Evolutionary conservation across 2,113 vertebrate genomes (phyloP), one percentile per base, ranked within the genome.

Genomic region (Oceanites oceanicus): DNA sequence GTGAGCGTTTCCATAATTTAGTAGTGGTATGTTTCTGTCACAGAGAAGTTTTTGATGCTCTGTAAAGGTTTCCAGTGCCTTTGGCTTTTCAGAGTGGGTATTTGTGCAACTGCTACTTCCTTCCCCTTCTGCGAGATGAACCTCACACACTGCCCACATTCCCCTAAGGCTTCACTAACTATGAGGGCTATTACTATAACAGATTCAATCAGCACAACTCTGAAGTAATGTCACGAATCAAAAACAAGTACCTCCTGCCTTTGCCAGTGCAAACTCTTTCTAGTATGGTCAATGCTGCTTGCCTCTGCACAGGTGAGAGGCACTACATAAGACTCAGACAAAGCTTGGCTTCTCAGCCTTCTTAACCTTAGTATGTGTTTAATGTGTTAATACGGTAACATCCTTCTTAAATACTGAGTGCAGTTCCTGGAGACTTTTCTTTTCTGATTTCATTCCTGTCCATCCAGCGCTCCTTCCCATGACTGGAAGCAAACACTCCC

Each of bases 381-480:
- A 94, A 94, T 73, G 62, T 93, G 65, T 88, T 94, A 94, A 79
- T n/a, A n/a, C 0, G 0, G 56, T 68, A 86, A 82, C 67, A 95
- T 88, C 88, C 82, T 90, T 91, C 81, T 95, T 90, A 93, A 83
- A 92, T 68, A 90, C 38, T 88, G 67, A 79, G 70, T 70, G 55
- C 67, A 45, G 14, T 73, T 94, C 44, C 67, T 68, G 25, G 53
- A 83, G 53, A 71, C 27, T 83, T 91, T 95, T 72, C 36, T 94
- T 72, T 75, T 75, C 72, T 9, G 2, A 45, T 56, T 94, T 83
- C 13, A 11, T 79, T 92, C 40, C 27, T 75, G 13, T 86, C 92
- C 79, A 94, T 65, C 61, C 58, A 88, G 25, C 30, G 68, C 15
- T 83, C 45, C 49, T 86, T 92, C 71, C 86, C 6, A 3, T 70